These are phyloP conservation scores for Muscidifurax raptorellus DNA, from an alignment of 1,140 invertebrate genomes.

Conservation along the genomic window DNA sequence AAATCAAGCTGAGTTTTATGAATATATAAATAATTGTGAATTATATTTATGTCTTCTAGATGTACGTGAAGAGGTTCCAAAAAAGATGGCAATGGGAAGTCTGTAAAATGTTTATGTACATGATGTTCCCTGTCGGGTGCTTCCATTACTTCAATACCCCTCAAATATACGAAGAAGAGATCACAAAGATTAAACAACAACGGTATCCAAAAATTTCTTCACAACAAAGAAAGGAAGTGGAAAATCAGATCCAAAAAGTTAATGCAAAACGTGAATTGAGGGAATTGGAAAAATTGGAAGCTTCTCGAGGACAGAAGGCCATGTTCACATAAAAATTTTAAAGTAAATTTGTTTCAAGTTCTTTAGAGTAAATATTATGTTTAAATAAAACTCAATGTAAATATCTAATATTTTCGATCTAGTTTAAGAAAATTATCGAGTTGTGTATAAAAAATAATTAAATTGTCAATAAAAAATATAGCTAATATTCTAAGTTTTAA, in stretches of 20 bases:
- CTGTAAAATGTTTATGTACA: slow-evolving; percentile 88
- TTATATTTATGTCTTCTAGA: slow-evolving; percentile 11
- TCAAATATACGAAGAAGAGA: slow-evolving; percentile 86
- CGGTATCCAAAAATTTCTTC: slow-evolving; percentile 65
- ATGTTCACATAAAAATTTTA: background rate
- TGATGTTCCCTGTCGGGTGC: slow-evolving; percentile 87
- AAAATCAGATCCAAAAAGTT: slow-evolving; percentile 31
- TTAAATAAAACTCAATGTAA: no score
- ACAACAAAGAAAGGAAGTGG: background rate
- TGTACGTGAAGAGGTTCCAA: slow-evolving; percentile 75
- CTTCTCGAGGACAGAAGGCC: background rate
- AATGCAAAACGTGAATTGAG: slow-evolving; percentile 30
- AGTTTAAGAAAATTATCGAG: no score
- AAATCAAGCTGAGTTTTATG: no score
- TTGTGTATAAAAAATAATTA: no score
- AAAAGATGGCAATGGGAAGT: slow-evolving; percentile 89
- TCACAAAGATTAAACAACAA: slow-evolving; percentile 82
- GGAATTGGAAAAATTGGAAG: slow-evolving; percentile 47
- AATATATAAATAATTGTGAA: no score
- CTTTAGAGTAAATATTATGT: no score
- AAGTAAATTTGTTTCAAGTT: background rate
- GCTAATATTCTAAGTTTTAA: no score
- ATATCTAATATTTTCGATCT: no score
- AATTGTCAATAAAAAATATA: no score
- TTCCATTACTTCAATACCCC: slow-evolving; percentile 93